A percentile compares a stretch with the other conserved stretches of the same genome.
Conservation (phyloP, 1,140 invertebrate species). For the Bombus impatiens region DNA sequence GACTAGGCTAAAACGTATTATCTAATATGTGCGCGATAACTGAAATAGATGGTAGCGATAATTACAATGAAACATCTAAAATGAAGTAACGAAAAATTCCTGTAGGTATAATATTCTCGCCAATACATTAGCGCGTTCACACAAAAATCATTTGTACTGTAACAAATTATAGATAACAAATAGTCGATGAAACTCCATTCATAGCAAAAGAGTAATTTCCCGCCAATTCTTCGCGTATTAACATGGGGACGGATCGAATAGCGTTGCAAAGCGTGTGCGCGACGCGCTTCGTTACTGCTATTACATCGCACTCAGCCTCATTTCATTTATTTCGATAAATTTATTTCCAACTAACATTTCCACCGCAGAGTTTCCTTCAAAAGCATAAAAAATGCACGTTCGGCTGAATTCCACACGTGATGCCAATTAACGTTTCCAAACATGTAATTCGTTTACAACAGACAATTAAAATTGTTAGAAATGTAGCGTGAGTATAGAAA, state of each 20-base stretch:
- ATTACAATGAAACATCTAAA: background rate
- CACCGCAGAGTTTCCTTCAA: too few species aligned
- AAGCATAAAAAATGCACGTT: background rate
- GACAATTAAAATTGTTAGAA: background rate
- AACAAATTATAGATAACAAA: background rate
- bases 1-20: background rate
- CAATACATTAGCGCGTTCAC: background rate
- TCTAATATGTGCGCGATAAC: background rate
- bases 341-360: background rate
- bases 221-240: slow-evolving; percentile 32
- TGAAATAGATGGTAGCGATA: background rate
- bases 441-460: background rate
- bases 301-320: background rate
- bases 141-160: background rate
- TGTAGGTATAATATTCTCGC: background rate
- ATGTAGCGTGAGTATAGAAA: background rate
- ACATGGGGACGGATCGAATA: background rate
- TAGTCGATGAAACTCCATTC: background rate
- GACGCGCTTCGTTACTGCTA: background rate
- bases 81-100: background rate
- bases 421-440: background rate
- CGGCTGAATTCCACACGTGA: background rate
- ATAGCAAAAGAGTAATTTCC: slow-evolving; percentile 25
- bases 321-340: background rate
- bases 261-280: background rate